Evolutionary conservation across 1,140 invertebrate genomes (phyloP), one percentile per base, ranked within the genome.

Genomic region (Cydia amplana): DNA sequence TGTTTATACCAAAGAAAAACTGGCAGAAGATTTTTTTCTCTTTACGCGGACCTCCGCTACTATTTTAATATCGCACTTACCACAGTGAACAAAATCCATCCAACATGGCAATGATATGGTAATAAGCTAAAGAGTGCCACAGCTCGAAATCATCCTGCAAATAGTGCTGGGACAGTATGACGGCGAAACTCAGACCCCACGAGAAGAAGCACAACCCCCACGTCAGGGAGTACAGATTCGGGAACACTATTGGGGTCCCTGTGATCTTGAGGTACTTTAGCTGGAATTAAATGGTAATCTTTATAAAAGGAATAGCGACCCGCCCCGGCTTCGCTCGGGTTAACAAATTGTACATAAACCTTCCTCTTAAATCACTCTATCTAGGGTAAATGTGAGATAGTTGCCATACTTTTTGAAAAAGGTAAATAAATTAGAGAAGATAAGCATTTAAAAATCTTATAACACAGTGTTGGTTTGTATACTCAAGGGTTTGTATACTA

Each of bases 91-190:
- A 95, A 64, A 96, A 95, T 79, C 95, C 94, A 80, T 96, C 95
- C 4, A 96, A 80, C 95, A 95, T 95, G 4, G 95, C 95, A 51
- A 96, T 93, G 51, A 96, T 95, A 76, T 95, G 95, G 80, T 95
- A 96, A 80, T 95, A 96, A 32, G 94, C 95, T 63, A 95, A 95
- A 0, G 95, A 95, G 80, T 96, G 95, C 95, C 95, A 95, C 43
- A 95, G 77, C 32, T 94, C 91, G 83, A 96, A 95, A 83, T 95
- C 95, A 2, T 94, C 93, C 84, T 96, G 95, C 1, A 96, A 87
- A 82, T 95, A 95, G 80, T 94, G 94, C 79, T 96, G 95, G 0
- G 95, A 95, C 2, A 95, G 82, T 83, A 95, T 95, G 1, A 96
- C 93, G 10, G 90, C 90, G 74, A 95, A 93, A 77, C 94, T 95